These are phyloP conservation scores for Gymnorhina tibicen DNA, from an alignment of 2,113 vertebrate species.

Conservation along the genomic window DNA sequence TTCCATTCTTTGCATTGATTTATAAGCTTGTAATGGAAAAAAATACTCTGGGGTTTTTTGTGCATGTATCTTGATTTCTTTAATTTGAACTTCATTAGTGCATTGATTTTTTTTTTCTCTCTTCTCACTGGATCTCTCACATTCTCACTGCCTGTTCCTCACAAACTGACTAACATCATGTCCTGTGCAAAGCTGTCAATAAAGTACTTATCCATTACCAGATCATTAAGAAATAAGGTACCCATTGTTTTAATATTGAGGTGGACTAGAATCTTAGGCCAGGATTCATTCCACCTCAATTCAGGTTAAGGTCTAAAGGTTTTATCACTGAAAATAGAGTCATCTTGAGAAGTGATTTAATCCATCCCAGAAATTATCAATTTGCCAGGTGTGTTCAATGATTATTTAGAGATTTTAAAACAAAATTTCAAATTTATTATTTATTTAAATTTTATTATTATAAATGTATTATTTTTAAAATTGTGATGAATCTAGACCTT, in stretches of 20 bases:
- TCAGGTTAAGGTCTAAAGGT: not conserved
- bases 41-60: accelerated
- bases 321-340: not conserved
- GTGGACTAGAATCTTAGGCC: not conserved
- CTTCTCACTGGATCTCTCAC: not conserved
- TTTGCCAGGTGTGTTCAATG: not conserved
- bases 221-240: not conserved
- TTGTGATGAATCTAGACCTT: not conserved
- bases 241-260: not conserved
- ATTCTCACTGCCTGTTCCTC: not conserved
- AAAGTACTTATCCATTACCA: not conserved
- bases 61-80: not conserved
- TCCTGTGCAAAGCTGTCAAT: not conserved
- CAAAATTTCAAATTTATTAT: not conserved
- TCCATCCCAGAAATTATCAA: not conserved
- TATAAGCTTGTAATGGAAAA: not conserved
- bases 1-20: not conserved
- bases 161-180: not conserved
- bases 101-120: not conserved
- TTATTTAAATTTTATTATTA: not conserved
- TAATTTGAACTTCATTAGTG: not conserved
- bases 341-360: not conserved
- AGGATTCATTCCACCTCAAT: not conserved
- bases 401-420: not conserved
- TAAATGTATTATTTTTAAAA: not conserved